These are phyloP conservation scores for Brachionus asplanchnoidis DNA, from an alignment of 1,140 invertebrate genomes.

Conservation along the genomic window DNA sequence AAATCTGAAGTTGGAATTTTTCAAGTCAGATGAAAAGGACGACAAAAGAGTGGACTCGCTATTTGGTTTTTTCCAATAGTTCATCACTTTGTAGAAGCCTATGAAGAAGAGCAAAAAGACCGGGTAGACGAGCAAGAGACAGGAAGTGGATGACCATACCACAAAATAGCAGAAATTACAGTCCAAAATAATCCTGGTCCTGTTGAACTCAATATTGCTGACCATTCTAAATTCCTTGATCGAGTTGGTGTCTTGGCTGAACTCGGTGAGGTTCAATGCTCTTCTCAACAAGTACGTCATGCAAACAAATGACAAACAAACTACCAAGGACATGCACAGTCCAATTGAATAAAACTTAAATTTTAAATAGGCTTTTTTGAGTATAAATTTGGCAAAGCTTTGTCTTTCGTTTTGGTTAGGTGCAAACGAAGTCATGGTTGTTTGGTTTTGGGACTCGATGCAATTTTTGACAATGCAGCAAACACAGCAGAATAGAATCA, in stretches of 20 bases:
- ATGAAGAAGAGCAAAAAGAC: not conserved
- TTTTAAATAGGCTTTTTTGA: not conserved
- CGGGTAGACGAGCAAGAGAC: conserved; percentile 34
- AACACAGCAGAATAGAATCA: not conserved
- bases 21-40: not conserved
- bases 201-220: conserved; percentile 11
- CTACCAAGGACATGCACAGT: not conserved
- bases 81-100: not conserved
- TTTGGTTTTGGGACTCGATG: not conserved
- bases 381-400: not conserved
- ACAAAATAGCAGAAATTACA: conserved; percentile 39
- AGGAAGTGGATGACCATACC: conserved; percentile 28
- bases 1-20: not conserved
- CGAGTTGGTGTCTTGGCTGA: not conserved
- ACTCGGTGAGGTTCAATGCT: not conserved
- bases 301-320: not conserved
- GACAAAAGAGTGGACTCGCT: not conserved
- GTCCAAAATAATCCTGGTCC: not conserved
- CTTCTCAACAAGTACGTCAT: not conserved
- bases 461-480: conserved; percentile 17
- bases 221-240: not conserved
- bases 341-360: not conserved
- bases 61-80: not conserved
- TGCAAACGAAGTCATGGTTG: not conserved
- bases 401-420: not conserved